Conservation (phyloP, 2,113 vertebrate genomes). For the Hydrochoerus hydrochaeris region DNA sequence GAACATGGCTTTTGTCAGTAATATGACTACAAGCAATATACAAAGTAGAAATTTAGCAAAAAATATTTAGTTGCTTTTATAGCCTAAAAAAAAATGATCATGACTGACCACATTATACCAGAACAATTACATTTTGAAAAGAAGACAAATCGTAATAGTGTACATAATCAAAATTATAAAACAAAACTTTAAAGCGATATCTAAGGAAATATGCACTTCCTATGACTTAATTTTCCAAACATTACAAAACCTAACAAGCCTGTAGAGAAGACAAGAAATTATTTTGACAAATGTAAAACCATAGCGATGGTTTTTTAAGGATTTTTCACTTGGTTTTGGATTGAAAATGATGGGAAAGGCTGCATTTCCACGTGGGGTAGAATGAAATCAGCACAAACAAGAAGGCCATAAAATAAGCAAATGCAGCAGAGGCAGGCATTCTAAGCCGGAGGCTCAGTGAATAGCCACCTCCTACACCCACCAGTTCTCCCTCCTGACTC, state of each 20-base stretch:
- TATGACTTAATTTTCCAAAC: not conserved
- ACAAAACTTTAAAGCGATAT: not conserved
- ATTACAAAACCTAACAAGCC: not conserved
- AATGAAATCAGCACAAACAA: not conserved
- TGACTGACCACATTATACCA: not conserved
- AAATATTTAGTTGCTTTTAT: not conserved
- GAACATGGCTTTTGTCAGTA: not conserved
- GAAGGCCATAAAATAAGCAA: not conserved
- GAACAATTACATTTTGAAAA: not conserved
- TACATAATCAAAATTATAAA: not conserved
- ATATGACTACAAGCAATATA: not conserved
- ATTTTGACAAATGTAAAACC: not conserved
- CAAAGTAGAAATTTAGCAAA: not conserved
- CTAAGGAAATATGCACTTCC: not conserved
- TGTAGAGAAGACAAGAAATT: not conserved
- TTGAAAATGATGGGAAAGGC: not conserved
- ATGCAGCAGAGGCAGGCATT: not conserved
- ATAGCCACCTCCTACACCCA: too few species aligned
- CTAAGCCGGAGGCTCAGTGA: not conserved
- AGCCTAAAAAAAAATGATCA: not conserved
- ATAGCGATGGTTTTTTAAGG: not conserved
- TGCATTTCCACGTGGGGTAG: not conserved
- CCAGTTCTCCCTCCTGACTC: not conserved
- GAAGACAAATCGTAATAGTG: not conserved
- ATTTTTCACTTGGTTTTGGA: slow-evolving; percentile 34